Conservation (phyloP, 2,113 vertebrate species). For the Aleadryas rufinucha region DNA sequence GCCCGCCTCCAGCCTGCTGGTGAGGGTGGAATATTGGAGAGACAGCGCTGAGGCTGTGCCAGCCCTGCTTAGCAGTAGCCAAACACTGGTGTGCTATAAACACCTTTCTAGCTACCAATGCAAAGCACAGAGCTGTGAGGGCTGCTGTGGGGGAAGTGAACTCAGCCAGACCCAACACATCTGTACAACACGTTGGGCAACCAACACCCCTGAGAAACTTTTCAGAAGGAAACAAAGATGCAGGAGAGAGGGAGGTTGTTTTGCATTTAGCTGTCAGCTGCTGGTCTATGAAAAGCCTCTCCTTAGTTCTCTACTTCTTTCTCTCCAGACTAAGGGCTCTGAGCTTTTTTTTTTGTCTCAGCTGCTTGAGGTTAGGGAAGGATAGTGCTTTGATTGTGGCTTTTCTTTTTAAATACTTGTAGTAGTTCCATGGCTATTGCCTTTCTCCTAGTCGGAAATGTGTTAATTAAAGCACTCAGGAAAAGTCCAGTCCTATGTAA, state of each 20-base stretch:
- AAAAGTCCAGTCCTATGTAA: neutral
- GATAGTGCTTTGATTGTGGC: neutral
- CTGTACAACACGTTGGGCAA: neutral
- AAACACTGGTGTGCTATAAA: fast-evolving
- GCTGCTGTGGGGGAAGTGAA: neutral
- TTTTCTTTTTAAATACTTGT: neutral
- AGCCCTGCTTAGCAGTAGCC: neutral
- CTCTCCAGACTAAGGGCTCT: neutral
- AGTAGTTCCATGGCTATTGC: neutral
- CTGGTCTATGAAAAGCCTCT: neutral
- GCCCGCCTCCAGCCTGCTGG: neutral
- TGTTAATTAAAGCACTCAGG: neutral
- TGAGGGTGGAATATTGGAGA: neutral
- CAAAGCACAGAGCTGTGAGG: fast-evolving
- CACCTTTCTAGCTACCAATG: neutral
- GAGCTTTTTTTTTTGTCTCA: neutral
- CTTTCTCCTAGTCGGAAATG: neutral
- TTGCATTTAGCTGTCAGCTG: neutral
- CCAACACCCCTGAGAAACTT: neutral
- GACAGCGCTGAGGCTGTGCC: neutral
- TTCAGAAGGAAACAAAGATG: neutral
- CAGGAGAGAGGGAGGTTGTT: neutral
- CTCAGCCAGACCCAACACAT: neutral
- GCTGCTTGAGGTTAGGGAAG: neutral
- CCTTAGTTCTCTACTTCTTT: neutral